Evolutionary conservation across 2,888 invertebrate genomes (phyloP).

Genomic region (Trichopria drosophilae): DNA sequence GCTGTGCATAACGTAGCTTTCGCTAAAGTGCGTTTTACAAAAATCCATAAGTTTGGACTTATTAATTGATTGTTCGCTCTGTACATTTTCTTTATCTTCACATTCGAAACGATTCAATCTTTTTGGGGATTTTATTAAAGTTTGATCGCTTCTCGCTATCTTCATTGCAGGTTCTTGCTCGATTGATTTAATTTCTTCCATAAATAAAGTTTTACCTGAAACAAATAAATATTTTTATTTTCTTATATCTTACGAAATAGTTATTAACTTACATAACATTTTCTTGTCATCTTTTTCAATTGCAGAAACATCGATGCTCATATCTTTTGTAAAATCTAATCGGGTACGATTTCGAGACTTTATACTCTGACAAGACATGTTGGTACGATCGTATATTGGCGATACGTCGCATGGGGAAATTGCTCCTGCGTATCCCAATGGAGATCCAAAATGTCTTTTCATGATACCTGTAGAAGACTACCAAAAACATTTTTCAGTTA

Average conservation of each 20-base stretch:
- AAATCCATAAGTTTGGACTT: slow-evolving; percentile 29
- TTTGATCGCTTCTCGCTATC: slow-evolving; percentile 18
- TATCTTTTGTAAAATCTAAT: slow-evolving; percentile 48
- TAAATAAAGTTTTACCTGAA: slow-evolving; percentile 27
- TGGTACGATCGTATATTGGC: slow-evolving; percentile 43
- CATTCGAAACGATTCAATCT: slow-evolving; percentile 31
- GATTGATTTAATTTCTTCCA: slow-evolving; percentile 9
- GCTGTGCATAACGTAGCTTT: slow-evolving; percentile 40
- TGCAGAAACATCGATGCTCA: slow-evolving; percentile 45
- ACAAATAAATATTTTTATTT: slow-evolving; percentile 5
- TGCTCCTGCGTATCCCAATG: slow-evolving; percentile 35
- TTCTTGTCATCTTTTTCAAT: slow-evolving; percentile 30
- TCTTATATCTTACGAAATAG: slow-evolving; percentile 5
- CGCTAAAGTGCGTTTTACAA: slow-evolving; percentile 38
- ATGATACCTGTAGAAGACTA: slow-evolving; percentile 9
- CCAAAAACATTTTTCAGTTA: background rate
- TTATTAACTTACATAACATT: too few relatives aligned
- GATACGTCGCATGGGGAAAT: slow-evolving; percentile 50
- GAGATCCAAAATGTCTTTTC: slow-evolving; percentile 43
- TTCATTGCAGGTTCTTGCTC: background rate
- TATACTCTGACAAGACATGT: slow-evolving; percentile 46
- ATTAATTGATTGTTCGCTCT: slow-evolving; percentile 18
- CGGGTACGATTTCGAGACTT: slow-evolving; percentile 40
- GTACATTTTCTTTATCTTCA: slow-evolving; percentile 28
- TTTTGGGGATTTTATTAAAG: slow-evolving; percentile 34